These are phyloP conservation scores for Centruroides vittatus DNA, from an alignment of 1,140 invertebrate genomes.

Conservation along the genomic window DNA sequence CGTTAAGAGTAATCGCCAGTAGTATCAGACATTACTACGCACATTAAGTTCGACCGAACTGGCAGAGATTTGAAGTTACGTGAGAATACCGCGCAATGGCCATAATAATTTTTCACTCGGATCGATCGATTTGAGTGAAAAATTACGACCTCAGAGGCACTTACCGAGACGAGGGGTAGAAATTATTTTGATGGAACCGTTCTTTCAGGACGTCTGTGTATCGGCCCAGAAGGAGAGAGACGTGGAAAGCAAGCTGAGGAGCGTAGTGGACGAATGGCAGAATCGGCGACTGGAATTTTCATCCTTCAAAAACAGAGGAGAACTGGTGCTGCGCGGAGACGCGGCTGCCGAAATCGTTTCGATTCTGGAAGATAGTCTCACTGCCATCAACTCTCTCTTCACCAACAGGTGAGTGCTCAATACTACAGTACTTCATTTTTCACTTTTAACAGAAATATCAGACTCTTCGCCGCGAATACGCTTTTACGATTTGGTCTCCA, in stretches of 20 bases:
- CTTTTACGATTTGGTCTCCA: too few species aligned
- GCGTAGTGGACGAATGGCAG: conserved; percentile 91
- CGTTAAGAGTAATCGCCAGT: too few species aligned
- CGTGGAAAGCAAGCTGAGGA: conserved; percentile 86
- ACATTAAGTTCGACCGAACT: too few species aligned
- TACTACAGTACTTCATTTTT: background rate
- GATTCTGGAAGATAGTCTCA: conserved; percentile 85
- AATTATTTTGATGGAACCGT: too few species aligned
- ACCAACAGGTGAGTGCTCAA: conserved; percentile 55
- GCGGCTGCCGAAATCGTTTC: conserved; percentile 88
- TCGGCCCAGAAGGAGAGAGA: conserved; percentile 96
- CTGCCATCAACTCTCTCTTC: conserved; percentile 81
- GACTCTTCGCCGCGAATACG: background rate
- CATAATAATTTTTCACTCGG: too few species aligned
- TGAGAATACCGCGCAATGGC: too few species aligned
- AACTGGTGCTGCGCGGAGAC: conserved; percentile 78
- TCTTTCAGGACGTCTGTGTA: conserved; percentile 75
- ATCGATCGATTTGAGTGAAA: too few species aligned
- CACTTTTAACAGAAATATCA: background rate
- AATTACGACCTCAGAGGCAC: too few species aligned
- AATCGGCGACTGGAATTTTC: conserved; percentile 83
- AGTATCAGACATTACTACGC: too few species aligned
- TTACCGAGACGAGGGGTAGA: too few species aligned
- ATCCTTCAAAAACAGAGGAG: conserved; percentile 87
- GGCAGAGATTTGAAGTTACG: too few species aligned